These are phyloP conservation scores for Aricia agestis DNA, from an alignment of 1,140 invertebrate species.

Conservation along the genomic window DNA sequence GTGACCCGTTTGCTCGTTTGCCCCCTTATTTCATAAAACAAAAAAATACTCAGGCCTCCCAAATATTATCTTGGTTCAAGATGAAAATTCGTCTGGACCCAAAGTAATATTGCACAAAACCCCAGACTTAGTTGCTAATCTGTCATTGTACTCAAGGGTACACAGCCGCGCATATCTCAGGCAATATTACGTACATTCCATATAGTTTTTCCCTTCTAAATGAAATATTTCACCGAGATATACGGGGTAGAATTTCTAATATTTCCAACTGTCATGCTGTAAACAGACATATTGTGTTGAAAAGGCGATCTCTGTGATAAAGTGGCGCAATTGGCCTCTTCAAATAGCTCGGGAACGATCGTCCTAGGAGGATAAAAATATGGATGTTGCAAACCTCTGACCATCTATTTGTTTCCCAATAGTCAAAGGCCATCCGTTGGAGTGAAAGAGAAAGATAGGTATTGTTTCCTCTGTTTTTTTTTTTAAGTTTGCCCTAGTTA, in stretches of 20 bases:
- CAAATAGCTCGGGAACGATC: neutral
- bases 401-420: neutral
- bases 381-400: neutral
- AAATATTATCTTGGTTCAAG: no score
- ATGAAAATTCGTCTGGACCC: no score
- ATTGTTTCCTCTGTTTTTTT: neutral
- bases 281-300: conserved; percentile 6
- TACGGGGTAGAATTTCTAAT: neutral
- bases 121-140: no score
- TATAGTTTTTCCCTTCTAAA: neutral
- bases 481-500: no score
- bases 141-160: no score
- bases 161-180: no score
- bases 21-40: no score
- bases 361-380: neutral
- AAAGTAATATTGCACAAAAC: no score
- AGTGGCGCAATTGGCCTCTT: neutral
- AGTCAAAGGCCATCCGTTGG: neutral
- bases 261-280: conserved; percentile 1
- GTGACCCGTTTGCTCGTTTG: no score
- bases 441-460: neutral
- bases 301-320: conserved; percentile 6
- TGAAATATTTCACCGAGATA: neutral
- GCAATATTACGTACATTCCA: neutral
- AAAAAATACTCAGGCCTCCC: no score